Conservation (phyloP, 2,797 vertebrate species). For the Lacerta viridis region DNA sequence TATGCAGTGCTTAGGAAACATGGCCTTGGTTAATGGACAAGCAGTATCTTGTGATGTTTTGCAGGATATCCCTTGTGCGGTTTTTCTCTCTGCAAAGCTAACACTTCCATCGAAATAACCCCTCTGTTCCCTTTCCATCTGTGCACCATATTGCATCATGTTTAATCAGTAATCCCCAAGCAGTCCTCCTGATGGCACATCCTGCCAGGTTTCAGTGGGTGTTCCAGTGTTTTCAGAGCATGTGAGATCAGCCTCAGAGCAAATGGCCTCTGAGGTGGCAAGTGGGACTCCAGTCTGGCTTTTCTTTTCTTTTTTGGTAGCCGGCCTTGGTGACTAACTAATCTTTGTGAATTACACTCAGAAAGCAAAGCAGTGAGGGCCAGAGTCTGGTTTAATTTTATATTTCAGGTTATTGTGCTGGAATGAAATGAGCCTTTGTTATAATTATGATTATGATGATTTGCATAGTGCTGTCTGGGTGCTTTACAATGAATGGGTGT, state of each 20-base stretch:
- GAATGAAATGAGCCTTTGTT: neutral
- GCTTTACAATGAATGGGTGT: too few species aligned
- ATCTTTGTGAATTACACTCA: too few species aligned
- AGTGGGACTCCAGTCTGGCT: neutral
- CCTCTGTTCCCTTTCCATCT: conserved; percentile 45
- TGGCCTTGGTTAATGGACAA: conserved; percentile 49
- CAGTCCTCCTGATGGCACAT: conserved; percentile 15
- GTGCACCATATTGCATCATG: conserved; percentile 10
- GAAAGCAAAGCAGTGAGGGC: neutral
- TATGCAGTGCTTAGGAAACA: conserved; percentile 47
- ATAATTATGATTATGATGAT: too few species aligned
- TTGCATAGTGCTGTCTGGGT: too few species aligned
- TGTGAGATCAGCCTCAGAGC: conserved; percentile 35
- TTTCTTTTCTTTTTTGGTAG: too few species aligned
- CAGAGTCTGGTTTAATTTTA: neutral
- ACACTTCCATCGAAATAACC: conserved; percentile 29
- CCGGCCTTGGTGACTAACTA: neutral
- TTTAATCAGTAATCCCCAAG: conserved; percentile 50
- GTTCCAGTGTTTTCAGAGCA: conserved; percentile 36
- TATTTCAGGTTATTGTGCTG: neutral
- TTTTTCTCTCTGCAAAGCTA: accelerated
- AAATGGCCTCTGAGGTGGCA: neutral
- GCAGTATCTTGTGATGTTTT: conserved; percentile 39
- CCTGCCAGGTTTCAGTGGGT: conserved; percentile 37
- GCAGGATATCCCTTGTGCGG: neutral